Evolutionary conservation across 2,113 vertebrate species (phyloP).

Genomic region (Callopanchax toddi): DNA sequence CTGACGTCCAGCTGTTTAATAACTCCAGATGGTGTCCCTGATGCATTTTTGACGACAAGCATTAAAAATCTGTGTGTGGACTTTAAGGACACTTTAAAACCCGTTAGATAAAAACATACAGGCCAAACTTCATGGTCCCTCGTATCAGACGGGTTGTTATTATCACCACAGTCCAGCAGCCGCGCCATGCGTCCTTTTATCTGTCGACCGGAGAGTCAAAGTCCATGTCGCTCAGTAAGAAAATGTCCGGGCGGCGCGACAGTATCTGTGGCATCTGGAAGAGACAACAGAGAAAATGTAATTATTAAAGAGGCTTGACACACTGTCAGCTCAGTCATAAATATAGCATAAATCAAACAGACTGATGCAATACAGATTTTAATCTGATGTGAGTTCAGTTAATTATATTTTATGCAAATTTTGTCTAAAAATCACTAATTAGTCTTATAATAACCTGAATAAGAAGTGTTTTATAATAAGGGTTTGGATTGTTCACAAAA

Average conservation of each 20-base stretch:
- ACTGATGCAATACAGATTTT: no score
- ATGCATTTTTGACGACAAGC: no score
- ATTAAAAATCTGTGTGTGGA: no score
- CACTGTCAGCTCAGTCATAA: not conserved
- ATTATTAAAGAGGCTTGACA: not conserved
- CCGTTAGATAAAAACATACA: constrained; percentile 24
- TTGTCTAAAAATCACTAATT: no score
- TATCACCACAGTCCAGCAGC: not conserved
- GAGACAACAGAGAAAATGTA: constrained; percentile 6
- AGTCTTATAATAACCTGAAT: no score
- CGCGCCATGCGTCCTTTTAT: constrained; percentile 18
- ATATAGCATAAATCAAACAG: not conserved
- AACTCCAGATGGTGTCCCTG: not conserved
- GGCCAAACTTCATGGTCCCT: constrained; percentile 37
- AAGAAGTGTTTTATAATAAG: no score
- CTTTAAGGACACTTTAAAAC: constrained; percentile 49
- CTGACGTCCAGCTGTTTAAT: constrained; percentile 1
- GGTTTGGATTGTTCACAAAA: no score
- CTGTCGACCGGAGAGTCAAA: constrained; percentile 45
- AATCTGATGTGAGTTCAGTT: no score
- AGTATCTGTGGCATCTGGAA: constrained; percentile 79
- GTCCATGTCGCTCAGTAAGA: constrained; percentile 85
- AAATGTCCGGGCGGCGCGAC: constrained; percentile 81
- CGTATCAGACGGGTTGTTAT: not conserved
- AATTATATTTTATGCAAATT: no score